Percentiles rank a stretch among this genome's conserved stretches.
Conservation (phyloP, 23 tunicate genomes). For the Styela clava region DNA sequence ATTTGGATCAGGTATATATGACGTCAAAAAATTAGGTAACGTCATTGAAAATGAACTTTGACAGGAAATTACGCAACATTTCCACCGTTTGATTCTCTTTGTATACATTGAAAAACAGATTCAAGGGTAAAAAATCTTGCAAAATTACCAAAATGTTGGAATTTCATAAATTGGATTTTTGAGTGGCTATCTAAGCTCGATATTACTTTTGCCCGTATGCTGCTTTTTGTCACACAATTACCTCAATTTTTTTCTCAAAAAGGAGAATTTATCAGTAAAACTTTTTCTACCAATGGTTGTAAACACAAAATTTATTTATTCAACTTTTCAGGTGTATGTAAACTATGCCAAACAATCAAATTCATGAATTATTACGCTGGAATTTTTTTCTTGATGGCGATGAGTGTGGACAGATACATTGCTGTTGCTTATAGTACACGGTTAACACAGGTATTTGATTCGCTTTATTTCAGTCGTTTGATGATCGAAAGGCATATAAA, state of each 20-base stretch:
- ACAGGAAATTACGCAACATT: neutral
- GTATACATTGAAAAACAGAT: neutral
- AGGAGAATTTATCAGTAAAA: too few species aligned
- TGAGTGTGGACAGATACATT: conserved; percentile 90
- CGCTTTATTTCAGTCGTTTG: neutral
- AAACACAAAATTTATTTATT: too few species aligned
- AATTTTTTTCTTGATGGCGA: conserved; percentile 84
- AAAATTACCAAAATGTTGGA: too few species aligned
- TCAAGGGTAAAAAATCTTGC: too few species aligned
- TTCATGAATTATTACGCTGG: conserved; percentile 80
- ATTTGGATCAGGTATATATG: conserved; percentile 61
- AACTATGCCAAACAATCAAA: conserved; percentile 43
- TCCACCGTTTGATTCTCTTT: neutral
- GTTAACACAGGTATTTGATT: conserved; percentile 62
- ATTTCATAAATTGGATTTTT: too few species aligned
- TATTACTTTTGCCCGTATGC: too few species aligned
- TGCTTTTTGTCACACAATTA: too few species aligned
- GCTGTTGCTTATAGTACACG: conserved; percentile 83
- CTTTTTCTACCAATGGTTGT: too few species aligned
- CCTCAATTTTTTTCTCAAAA: too few species aligned
- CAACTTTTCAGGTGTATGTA: conserved; percentile 48
- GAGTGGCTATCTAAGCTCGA: too few species aligned
- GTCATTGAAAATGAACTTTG: neutral
- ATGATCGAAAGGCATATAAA: neutral
- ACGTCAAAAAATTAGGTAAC: too few species aligned